phyloP scores from a whole-genome alignment of 2,888 invertebrate species.

The Sphaeridia pumilis region DNA sequence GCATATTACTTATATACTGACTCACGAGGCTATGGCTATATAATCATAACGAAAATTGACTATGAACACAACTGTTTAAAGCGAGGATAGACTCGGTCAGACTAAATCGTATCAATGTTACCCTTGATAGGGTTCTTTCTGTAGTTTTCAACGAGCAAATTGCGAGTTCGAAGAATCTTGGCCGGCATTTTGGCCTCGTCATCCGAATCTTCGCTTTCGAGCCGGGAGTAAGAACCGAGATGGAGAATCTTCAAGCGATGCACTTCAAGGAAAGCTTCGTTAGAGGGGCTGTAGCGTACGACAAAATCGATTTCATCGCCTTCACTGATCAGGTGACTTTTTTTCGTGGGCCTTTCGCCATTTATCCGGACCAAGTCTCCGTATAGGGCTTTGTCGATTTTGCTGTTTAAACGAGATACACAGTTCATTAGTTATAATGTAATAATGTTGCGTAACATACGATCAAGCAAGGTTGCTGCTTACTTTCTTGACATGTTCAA shows the following conservation, averaged over 20 bases:
- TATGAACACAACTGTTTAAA: too few species aligned
- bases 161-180: conserved; percentile 55
- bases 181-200: conserved; percentile 42
- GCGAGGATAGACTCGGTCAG: too few species aligned
- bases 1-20: too few species aligned
- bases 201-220: conserved; percentile 16
- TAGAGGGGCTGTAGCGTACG: conserved; percentile 53
- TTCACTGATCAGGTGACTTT: conserved; percentile 53
- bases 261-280: conserved; percentile 56
- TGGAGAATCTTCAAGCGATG: conserved; percentile 55
- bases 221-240: conserved; percentile 12
- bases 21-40: too few species aligned
- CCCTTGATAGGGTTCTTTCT: conserved; percentile 45
- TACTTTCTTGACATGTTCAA: conserved; percentile 62
- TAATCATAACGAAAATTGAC: too few species aligned
- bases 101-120: too few species aligned
- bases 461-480: conserved; percentile 36
- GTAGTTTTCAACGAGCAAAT: conserved; percentile 62
- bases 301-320: conserved; percentile 71
- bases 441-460: too few species aligned
- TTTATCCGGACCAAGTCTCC: conserved; percentile 68
- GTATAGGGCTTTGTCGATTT: conserved; percentile 67
- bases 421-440: not conserved
- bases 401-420: conserved; percentile 47
- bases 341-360: conserved; percentile 62